Percentiles rank a stretch among this genome's conserved stretches.
phyloP scores from a whole-genome alignment of 2,113 vertebrate species.

The Apaloderma vittatum region DNA sequence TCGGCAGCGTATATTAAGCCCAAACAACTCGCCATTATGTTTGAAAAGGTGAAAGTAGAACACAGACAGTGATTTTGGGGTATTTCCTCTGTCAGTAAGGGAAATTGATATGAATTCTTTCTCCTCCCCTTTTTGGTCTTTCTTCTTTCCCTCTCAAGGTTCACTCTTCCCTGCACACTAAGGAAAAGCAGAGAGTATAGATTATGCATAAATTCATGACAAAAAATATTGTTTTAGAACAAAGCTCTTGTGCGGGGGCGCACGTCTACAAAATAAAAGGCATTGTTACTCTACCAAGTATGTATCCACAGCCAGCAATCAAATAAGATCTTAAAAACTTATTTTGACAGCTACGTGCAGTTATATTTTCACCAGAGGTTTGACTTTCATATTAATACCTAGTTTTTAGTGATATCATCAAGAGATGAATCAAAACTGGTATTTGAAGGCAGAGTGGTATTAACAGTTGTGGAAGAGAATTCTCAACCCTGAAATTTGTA shows the following conservation, averaged over 20 bases:
- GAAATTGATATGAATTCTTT: background rate
- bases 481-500: background rate
- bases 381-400: conserved; percentile 49
- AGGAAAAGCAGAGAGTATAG: conserved; percentile 3
- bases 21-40: background rate
- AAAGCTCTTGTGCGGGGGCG: conserved; percentile 70
- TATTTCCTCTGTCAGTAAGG: background rate
- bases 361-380: conserved; percentile 62
- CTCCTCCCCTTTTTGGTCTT: background rate
- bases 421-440: conserved; percentile 68
- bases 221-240: conserved; percentile 73
- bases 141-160: background rate
- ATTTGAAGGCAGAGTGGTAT: background rate
- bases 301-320: conserved; percentile 62
- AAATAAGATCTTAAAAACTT: conserved; percentile 66
- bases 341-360: conserved; percentile 78
- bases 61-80: background rate
- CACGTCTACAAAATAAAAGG: conserved; percentile 76
- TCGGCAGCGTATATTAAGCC: background rate
- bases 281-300: conserved; percentile 69
- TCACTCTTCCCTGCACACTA: background rate
- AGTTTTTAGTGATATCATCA: conserved; percentile 35
- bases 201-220: conserved; percentile 65
- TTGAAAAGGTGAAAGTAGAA: conserved; percentile 10
- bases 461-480: background rate